Evolutionary conservation across 1,140 invertebrate species (phyloP).

Genomic region (Heliothis subflexa): DNA sequence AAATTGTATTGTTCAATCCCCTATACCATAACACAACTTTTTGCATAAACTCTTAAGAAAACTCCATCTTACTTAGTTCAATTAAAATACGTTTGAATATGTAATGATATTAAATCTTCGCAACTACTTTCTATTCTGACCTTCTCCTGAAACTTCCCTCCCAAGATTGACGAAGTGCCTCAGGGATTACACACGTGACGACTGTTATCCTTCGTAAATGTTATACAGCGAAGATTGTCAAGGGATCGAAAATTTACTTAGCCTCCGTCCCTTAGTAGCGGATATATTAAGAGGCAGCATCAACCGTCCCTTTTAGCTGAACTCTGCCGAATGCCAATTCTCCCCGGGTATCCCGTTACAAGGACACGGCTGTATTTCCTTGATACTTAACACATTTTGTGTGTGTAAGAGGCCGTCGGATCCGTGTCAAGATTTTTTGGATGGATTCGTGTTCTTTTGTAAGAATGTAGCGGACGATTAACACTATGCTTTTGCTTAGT

Average conservation of each 20-base stretch:
- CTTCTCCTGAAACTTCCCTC: background rate
- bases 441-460: background rate
- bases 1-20: too few relatives aligned
- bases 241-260: slow-evolving; percentile 34
- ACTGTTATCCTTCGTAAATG: slow-evolving; percentile 7
- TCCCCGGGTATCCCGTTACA: slow-evolving; percentile 16
- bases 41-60: too few relatives aligned
- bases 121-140: background rate
- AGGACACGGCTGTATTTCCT: slow-evolving; percentile 21
- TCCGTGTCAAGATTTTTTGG: background rate
- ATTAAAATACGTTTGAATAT: too few relatives aligned
- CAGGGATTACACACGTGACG: slow-evolving; percentile 5
- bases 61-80: too few relatives aligned
- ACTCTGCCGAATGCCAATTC: slow-evolving; percentile 25
- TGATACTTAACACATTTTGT: slow-evolving; percentile 23
- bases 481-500: too few relatives aligned
- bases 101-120: background rate
- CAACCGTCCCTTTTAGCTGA: slow-evolving; percentile 6
- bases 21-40: too few relatives aligned
- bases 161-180: slow-evolving; percentile 8
- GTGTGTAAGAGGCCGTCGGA: background rate
- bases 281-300: slow-evolving; percentile 22
- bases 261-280: slow-evolving; percentile 8
- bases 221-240: slow-evolving; percentile 23
- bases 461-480: too few relatives aligned